Base-by-base conservation (phyloP, 2,113 vertebrate genomes). In the Bubalus kerabau region DNA sequence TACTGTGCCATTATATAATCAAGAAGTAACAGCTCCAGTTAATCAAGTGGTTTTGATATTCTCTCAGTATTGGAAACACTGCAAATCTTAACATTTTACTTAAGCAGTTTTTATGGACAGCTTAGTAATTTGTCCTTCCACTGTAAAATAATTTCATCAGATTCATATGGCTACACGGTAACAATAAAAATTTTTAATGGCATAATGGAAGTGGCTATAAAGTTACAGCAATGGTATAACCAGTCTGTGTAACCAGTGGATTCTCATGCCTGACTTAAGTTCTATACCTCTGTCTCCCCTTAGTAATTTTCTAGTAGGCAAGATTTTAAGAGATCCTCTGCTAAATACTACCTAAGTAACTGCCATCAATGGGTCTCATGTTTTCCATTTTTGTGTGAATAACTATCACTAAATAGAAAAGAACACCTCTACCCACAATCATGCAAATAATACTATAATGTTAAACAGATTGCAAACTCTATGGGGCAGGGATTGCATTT, bases 1-100 rank as follows among this genome's bases (percentile, higher is more conserved):
- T 48, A 97, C 71, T 57, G 5, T 57, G 81, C 91, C 87, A 98
- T 94, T 98, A 97, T 97, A 91, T 94, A 96, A 98, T 98, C 96
- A 59, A 1, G 78, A 96, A 97, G 95, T 71, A 97, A 87, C 87
- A 96, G 94, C 92, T 97, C 59, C 84, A 97, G 85, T 95, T 98
- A 96, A 98, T 97, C 96, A 97, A 71, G 86, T 1, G 0, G 67
- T 74, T 98, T 93, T 3, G 23, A 93, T 82, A 96, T 26, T 90
- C 85, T 97, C 71, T 48, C 95, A 56, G 56, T 84, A 12, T 36
- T 71, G 57, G 87, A 87, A 97, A 96, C 0, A 0, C 17, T 95
- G 52, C 60, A 91, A 83, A 52, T 87, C 36, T 93, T 71, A 19
- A 74, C 0, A 6, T 91, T 98, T 97, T 86, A 86, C 74, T 97